phyloP scores from a whole-genome alignment of 2,797 vertebrate species.

The Pterois miles region DNA sequence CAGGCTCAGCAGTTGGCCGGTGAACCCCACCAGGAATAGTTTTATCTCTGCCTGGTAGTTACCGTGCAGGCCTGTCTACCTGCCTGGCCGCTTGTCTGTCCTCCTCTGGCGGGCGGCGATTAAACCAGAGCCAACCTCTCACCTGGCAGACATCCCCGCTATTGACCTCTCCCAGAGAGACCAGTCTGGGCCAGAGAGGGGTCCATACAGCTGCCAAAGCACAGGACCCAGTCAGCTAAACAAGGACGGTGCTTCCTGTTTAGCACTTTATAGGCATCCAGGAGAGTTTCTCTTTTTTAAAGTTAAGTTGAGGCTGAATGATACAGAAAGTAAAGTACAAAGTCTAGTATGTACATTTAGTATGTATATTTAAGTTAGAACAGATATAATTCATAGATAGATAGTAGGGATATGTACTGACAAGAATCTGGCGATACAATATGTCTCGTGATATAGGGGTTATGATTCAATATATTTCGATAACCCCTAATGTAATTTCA shows the following conservation, averaged over 20 bases:
- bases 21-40: constrained; percentile 69
- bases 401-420: not conserved
- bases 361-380: not conserved
- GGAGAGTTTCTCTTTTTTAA: constrained; percentile 18
- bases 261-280: constrained; percentile 13
- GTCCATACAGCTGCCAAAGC: constrained; percentile 54
- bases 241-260: constrained; percentile 36
- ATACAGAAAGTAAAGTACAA: not conserved
- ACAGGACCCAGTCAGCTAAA: constrained; percentile 48
- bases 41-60: constrained; percentile 63
- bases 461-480: no score
- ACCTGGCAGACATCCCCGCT: constrained; percentile 67
- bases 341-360: no score
- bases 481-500: no score
- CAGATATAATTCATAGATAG: not conserved
- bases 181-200: constrained; percentile 32
- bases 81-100: constrained; percentile 35
- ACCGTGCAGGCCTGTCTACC: constrained; percentile 48
- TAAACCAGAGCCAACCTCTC: constrained; percentile 70
- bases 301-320: constrained; percentile 4
- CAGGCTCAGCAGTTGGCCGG: constrained; percentile 60
- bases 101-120: constrained; percentile 58
- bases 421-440: no score
- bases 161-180: constrained; percentile 71
- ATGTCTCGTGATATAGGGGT: no score